phyloP scores from a whole-genome alignment of 2,113 vertebrate species.

The Sula dactylatra region DNA sequence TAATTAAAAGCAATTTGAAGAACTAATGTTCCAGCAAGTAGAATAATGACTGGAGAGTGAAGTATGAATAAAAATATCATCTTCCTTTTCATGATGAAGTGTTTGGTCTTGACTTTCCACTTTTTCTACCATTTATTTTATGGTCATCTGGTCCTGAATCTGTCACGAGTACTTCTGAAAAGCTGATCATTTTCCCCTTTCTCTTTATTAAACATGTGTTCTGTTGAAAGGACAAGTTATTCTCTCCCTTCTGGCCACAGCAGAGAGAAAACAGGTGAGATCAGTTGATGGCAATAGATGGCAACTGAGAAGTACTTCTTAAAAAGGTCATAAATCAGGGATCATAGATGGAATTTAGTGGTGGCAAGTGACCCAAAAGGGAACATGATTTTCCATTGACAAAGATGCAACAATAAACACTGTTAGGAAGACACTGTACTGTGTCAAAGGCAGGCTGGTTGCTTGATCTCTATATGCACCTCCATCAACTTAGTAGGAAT shows the following conservation, averaged over 20 bases:
- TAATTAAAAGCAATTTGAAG: conserved; percentile 52
- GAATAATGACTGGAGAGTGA: not conserved
- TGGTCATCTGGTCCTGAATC: not conserved
- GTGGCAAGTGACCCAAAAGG: not conserved
- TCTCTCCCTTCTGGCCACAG: not conserved
- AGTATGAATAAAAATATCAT: not conserved
- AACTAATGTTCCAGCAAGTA: conserved; percentile 21
- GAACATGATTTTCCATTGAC: not conserved
- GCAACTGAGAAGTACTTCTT: not conserved
- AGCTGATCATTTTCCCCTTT: not conserved
- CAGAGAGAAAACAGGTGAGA: not conserved
- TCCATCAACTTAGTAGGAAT: not conserved
- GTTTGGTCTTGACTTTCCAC: not conserved
- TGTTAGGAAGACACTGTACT: not conserved
- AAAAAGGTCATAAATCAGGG: not conserved
- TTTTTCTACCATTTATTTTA: not conserved
- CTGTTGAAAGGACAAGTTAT: not conserved
- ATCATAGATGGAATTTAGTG: not conserved
- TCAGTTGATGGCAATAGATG: not conserved
- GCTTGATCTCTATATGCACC: not conserved
- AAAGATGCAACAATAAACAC: not conserved
- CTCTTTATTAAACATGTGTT: not conserved
- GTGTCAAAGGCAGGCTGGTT: not conserved
- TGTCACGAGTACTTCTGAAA: not conserved
- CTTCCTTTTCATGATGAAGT: conserved; percentile 7